Evolutionary conservation across 2,888 invertebrate species (phyloP), one percentile per base, ranked within the genome.

Genomic region (Trissoscelio sp.): DNA sequence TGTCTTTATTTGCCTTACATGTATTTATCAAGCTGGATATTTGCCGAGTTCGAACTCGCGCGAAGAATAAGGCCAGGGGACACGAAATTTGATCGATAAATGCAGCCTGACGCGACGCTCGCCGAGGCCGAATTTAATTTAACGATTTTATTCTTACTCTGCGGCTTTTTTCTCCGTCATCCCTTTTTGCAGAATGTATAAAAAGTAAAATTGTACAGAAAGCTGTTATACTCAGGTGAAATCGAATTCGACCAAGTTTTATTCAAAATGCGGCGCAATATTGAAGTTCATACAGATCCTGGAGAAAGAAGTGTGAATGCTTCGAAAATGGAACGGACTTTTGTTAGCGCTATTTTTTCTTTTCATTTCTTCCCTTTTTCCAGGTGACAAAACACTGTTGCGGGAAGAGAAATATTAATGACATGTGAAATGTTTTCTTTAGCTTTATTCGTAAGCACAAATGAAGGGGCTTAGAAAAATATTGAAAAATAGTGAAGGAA

Each of bases 161-260:
- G 62, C 48, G 34, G 46, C 39, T 57, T 70, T 64, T 31, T 53
- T 22, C 22, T 60, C 31, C 48, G 18, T 24, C 18, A 14, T 34
- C 12, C 34, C 4, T 53, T 64, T 44, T 55, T 12, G 31, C 11
- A 12, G 37, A 34, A 39, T 51, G 42, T 24, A 18, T 55, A 67
- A 60, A 75, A 67, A 46, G 44, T 62, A 37, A 62, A 77, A 55
- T 77, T 62, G 69, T 62, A 28, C 60, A 53, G 55, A 70, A 57
- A 64, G 70, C 48, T 58, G 66, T 70, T 79, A 58, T 66, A 72
- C 46, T 18, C 46, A 44, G 31, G 42, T 42, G 51, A 72, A 66
- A 79, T 72, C 72, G 60, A 66, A 79, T 72, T 79, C 51, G 20
- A 55, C 34, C 66, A 79, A 72, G 58, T 79, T 79, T 74, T 58